Conservation (phyloP, 1,140 invertebrate species). For the Lepidurus packardi region DNA sequence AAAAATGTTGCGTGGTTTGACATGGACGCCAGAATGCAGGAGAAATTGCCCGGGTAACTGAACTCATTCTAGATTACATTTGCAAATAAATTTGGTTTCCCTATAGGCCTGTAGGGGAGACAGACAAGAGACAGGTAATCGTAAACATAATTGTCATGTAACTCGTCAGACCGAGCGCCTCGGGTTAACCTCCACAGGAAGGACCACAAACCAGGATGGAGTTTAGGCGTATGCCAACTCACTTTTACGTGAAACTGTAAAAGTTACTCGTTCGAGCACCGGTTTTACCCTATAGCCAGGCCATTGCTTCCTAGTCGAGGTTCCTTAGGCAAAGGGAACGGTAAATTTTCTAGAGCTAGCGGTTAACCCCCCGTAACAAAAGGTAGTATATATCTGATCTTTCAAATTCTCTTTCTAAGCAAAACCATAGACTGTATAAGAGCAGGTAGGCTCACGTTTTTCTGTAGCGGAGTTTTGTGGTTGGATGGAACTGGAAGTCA, state of each 20-base stretch:
- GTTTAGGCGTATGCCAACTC: background rate
- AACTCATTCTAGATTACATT: no score
- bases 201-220: no score
- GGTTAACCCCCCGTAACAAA: background rate
- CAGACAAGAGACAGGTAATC: no score
- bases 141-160: no score
- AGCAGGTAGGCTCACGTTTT: slow-evolving; percentile 6
- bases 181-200: no score
- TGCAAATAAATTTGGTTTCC: no score
- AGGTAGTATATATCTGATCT: background rate
- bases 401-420: background rate
- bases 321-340: background rate
- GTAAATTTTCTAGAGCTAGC: slow-evolving; percentile 3
- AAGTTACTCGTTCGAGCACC: background rate
- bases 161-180: no score
- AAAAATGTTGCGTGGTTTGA: no score
- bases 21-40: no score
- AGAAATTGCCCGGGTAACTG: no score
- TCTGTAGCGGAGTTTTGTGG: background rate
- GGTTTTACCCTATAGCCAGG: background rate
- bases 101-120: no score
- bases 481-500: background rate
- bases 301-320: background rate
- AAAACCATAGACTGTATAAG: background rate
- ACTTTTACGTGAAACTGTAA: background rate